phyloP scores from a whole-genome alignment of 2,113 vertebrate species.

The Ginglymostoma cirratum region DNA sequence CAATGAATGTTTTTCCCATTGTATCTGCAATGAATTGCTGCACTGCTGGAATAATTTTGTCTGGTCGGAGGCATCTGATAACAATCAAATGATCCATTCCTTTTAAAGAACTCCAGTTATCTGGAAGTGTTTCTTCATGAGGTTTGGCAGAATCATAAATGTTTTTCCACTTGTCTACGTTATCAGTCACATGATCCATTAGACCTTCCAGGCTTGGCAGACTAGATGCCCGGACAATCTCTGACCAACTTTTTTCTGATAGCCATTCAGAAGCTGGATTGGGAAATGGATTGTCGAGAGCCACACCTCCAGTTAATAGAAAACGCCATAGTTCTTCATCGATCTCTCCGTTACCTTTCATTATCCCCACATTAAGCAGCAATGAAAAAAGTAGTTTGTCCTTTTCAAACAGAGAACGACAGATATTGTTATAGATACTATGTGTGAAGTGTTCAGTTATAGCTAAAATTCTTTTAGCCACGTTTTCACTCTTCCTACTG shows the following conservation, averaged over 20 bases:
- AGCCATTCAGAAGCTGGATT: conserved; percentile 82
- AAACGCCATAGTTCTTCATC: conserved; percentile 74
- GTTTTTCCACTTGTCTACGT: conserved; percentile 61
- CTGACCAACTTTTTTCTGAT: conserved; percentile 79
- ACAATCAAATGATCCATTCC: conserved; percentile 70
- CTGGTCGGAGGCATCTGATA: conserved; percentile 77
- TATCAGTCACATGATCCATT: conserved; percentile 59
- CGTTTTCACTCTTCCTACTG: conserved; percentile 62
- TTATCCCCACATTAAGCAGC: conserved; percentile 73
- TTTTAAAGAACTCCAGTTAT: conserved; percentile 52
- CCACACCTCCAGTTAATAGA: conserved; percentile 77
- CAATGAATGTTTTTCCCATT: conserved; percentile 72
- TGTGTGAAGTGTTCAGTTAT: conserved; percentile 74
- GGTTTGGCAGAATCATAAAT: conserved; percentile 77
- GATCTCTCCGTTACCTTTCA: conserved; percentile 69
- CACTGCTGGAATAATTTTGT: conserved; percentile 77
- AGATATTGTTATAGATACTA: conserved; percentile 81
- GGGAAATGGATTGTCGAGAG: conserved; percentile 75
- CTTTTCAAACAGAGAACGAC: conserved; percentile 85
- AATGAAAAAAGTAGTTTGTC: conserved; percentile 87
- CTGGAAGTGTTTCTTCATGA: conserved; percentile 67
- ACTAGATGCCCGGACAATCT: conserved; percentile 71
- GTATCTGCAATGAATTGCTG: conserved; percentile 69
- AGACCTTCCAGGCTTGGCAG: conserved; percentile 61
- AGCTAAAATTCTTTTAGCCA: conserved; percentile 62